Base-by-base conservation (phyloP, 2,888 invertebrate species). In the Flexamia atlantica region DNA sequence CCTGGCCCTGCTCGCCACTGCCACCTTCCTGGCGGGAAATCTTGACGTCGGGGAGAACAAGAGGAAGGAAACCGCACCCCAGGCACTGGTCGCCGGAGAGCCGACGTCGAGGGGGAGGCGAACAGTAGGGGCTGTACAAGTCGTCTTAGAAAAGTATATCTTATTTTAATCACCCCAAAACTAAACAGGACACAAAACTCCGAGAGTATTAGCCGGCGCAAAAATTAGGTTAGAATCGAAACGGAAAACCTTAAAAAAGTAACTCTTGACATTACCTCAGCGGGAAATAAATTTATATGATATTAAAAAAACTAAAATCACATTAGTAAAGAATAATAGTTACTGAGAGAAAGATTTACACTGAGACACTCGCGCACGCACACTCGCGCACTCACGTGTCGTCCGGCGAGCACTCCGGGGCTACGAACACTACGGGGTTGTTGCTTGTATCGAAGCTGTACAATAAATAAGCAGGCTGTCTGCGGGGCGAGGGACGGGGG, bases 21-120 rank as follows among this genome's bases (percentile, higher is more conserved):
- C 72, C 68, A 84, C 85, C 85, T 85, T 86, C 87, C 83, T 85
- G 86, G 88, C 89, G 89, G 89, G 88, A 88, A 87, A 89, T 89
- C 88, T 89, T 89, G 89, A 88, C 89, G 89, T 89, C 88, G 89
- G 89, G 89, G 89, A 89, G 89, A 90, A 90, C 90, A 90, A 70
- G 76, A 46, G 28, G 17, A 46, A 50, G 28, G 76, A 46, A 46
- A 46, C 28, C 50, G 76, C 50, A 42, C 76, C 50, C 70, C 70
- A 70, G 36, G 32, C 70, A 70, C 70, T 40, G 23, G 40, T n/a
- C 40, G 40, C 20, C 23, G 53, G 7, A 23, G 23, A 23, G 53
- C 53, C 53, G 53, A 7, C 53, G 53, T 53, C 53, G 20, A 53
- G 10, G 23, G 53, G 25, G 25, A 57, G 23, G 25, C 4, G 23